These are phyloP conservation scores for Emys orbicularis DNA, from an alignment of 2,797 vertebrate genomes.

Conservation along the genomic window DNA sequence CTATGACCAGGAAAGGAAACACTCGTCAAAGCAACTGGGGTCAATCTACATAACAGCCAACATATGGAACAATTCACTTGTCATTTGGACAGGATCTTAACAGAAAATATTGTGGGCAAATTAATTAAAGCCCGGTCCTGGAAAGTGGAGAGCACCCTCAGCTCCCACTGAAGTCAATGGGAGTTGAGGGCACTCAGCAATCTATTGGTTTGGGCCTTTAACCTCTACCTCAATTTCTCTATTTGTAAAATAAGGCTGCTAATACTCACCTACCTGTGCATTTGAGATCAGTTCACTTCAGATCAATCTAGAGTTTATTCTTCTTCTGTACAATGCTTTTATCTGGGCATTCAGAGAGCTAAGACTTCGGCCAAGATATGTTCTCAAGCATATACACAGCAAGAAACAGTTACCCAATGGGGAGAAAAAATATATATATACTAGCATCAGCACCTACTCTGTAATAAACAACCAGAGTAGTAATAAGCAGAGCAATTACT, in stretches of 20 bases:
- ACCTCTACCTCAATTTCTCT: constrained; percentile 15
- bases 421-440: not conserved
- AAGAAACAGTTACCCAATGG: not conserved
- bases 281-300: not conserved
- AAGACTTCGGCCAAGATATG: not conserved
- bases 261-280: not conserved
- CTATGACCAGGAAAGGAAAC: not conserved
- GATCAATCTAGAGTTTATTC: constrained; percentile 6
- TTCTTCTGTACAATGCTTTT: constrained; percentile 11
- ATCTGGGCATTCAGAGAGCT: constrained; percentile 18
- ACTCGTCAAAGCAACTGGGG: not conserved
- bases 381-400: not conserved
- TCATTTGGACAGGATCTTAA: not conserved
- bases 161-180: not conserved
- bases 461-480: not conserved
- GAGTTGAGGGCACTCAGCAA: not conserved
- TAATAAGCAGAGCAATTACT: not conserved
- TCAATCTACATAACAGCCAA: not conserved
- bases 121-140: not conserved
- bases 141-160: not conserved
- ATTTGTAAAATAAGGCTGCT: not conserved
- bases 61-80: not conserved
- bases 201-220: not conserved
- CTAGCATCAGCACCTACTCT: not conserved
- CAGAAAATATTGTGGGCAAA: not conserved